Percentiles rank a stretch among this genome's conserved stretches.
These are phyloP conservation scores for Setophaga kirtlandii DNA, from an alignment of 2,113 vertebrate species.

Conservation along the genomic window DNA sequence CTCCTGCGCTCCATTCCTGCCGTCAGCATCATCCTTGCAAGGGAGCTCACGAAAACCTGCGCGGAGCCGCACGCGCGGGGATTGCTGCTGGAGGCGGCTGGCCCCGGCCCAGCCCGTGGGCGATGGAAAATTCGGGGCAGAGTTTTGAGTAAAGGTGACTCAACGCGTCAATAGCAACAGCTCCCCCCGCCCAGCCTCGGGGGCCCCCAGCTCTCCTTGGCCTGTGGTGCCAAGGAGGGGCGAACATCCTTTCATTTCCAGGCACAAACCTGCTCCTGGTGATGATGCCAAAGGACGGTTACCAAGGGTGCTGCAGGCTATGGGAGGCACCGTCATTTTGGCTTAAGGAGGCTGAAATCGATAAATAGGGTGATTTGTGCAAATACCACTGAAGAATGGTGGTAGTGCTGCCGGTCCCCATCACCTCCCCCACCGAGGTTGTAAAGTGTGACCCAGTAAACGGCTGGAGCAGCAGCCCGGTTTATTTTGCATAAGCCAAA, in stretches of 20 bases:
- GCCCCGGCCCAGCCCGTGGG: slow-evolving; percentile 4
- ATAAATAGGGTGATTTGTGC: background rate
- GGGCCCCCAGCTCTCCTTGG: background rate
- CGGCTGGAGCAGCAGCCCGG: background rate
- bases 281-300: background rate
- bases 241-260: background rate
- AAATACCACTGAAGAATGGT: background rate
- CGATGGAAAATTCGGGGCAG: background rate
- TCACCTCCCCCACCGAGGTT: background rate
- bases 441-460: slow-evolving; percentile 27
- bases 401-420: background rate
- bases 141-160: slow-evolving; percentile 1
- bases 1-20: background rate
- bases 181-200: background rate
- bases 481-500: background rate
- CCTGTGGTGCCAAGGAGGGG: background rate
- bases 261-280: background rate
- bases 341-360: background rate
- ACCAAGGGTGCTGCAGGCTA: background rate
- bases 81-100: slow-evolving; percentile 25
- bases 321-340: background rate
- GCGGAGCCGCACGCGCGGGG: background rate
- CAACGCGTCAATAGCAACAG: background rate
- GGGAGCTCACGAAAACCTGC: background rate
- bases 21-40: accelerated